Percentiles rank a stretch among this genome's conserved stretches.
Conservation (phyloP, 2,888 invertebrate genomes). For the Linhomoeus sp. region DNA sequence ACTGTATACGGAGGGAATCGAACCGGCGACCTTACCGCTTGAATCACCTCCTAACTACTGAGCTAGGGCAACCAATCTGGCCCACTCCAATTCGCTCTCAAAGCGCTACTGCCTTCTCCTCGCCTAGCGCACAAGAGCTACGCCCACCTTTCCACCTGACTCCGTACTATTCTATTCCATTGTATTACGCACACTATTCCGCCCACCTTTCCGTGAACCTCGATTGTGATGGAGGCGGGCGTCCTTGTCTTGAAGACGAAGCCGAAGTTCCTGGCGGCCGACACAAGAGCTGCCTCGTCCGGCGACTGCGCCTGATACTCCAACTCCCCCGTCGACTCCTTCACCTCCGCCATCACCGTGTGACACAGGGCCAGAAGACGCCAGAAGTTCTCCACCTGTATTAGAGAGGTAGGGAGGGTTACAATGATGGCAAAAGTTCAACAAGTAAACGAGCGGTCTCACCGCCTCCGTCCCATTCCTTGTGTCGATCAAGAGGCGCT, state of each 20-base stretch:
- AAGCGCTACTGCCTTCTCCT: no score
- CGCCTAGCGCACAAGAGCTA: no score
- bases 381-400: conserved; percentile 31
- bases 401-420: neutral
- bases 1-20: no score
- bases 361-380: conserved; percentile 81
- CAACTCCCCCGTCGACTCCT: conserved; percentile 4
- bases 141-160: no score
- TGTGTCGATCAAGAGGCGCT: conserved; percentile 59
- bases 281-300: conserved; percentile 87
- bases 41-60: no score
- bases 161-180: neutral
- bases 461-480: conserved; percentile 47
- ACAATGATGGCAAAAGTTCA: no score
- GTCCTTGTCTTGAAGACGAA: conserved; percentile 62
- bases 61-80: no score
- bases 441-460: conserved; percentile 17
- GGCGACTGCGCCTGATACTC: conserved; percentile 71
- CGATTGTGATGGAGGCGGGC: conserved; percentile 36
- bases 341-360: conserved; percentile 69
- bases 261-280: conserved; percentile 93
- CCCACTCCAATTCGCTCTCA: no score
- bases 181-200: neutral
- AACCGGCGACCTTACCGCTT: no score
- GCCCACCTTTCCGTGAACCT: conserved; percentile 40